These are phyloP conservation scores for Syrphus vitripennis DNA, from an alignment of 2,888 invertebrate species.

Conservation along the genomic window DNA sequence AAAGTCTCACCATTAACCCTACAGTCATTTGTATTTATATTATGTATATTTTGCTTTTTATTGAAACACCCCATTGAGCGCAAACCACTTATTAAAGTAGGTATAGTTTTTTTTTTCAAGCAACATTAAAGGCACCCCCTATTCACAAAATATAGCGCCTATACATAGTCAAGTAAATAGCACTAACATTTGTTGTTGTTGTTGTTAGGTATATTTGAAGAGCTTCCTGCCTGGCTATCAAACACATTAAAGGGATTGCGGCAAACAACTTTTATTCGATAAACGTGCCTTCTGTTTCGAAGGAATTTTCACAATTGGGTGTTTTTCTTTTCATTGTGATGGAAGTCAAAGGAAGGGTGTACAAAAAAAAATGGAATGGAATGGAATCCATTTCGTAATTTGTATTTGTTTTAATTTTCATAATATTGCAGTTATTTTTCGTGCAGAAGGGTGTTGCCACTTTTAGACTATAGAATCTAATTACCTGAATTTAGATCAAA, in stretches of 20 bases:
- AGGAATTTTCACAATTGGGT: neutral
- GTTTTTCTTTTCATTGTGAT: neutral
- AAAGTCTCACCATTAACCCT: neutral
- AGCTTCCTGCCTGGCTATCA: neutral
- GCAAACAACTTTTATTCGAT: slow-evolving; percentile 46
- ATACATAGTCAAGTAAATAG: neutral
- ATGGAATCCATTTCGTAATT: neutral
- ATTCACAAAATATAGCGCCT: neutral
- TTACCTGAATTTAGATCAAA: neutral
- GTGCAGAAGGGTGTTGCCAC: neutral
- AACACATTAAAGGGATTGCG: slow-evolving; percentile 5
- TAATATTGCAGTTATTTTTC: neutral
- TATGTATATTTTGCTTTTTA: neutral
- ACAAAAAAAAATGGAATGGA: neutral
- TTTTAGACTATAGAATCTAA: neutral
- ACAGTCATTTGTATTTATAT: neutral
- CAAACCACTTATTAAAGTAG: slow-evolving; percentile 2
- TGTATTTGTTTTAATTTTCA: neutral
- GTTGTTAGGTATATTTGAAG: neutral
- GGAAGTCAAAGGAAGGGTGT: neutral
- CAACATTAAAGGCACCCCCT: neutral
- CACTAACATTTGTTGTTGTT: neutral
- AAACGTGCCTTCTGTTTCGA: slow-evolving; percentile 6
- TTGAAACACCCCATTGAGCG: neutral
- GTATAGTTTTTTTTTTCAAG: neutral